These are phyloP conservation scores for Bergia sp. DNA, from an alignment of 92 coral and sea anemone species.

Conservation along the genomic window DNA sequence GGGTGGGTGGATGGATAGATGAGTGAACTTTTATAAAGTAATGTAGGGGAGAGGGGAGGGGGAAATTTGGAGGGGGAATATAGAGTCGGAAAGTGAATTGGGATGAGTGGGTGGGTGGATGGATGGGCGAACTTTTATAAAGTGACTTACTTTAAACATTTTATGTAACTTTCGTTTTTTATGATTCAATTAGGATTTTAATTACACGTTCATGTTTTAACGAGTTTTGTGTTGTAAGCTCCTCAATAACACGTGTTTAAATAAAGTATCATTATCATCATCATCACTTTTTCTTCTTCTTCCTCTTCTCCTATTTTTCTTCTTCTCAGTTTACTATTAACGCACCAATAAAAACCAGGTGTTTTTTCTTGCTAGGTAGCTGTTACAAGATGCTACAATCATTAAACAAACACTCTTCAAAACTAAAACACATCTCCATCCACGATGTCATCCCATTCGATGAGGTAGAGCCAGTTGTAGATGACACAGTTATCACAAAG, in stretches of 20 bases:
- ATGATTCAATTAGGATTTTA: neutral
- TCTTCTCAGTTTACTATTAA: neutral
- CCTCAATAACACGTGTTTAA: too few species aligned
- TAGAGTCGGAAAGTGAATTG: too few species aligned
- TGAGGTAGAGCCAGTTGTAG: constrained; percentile 70
- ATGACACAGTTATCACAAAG: constrained; percentile 65
- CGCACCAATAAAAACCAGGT: neutral
- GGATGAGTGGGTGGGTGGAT: too few species aligned
- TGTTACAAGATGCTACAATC: constrained; percentile 59
- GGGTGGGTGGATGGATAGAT: too few species aligned
- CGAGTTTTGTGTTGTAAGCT: too few species aligned
- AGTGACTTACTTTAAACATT: too few species aligned
- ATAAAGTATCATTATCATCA: neutral
- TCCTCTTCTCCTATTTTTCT: neutral
- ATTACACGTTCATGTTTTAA: too few species aligned
- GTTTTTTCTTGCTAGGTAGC: constrained; percentile 31
- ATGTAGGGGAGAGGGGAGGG: too few species aligned
- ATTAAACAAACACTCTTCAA: constrained; percentile 45
- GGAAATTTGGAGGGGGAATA: too few species aligned
- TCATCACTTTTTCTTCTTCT: neutral
- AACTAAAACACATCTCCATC: constrained; percentile 63
- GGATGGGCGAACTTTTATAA: too few species aligned
- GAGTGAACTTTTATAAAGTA: too few species aligned
- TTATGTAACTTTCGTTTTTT: too few species aligned
- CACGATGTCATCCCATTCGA: constrained; percentile 83